Evolutionary conservation across 2,888 invertebrate genomes (phyloP).

Genomic region (Lycocerus yunnanus): DNA sequence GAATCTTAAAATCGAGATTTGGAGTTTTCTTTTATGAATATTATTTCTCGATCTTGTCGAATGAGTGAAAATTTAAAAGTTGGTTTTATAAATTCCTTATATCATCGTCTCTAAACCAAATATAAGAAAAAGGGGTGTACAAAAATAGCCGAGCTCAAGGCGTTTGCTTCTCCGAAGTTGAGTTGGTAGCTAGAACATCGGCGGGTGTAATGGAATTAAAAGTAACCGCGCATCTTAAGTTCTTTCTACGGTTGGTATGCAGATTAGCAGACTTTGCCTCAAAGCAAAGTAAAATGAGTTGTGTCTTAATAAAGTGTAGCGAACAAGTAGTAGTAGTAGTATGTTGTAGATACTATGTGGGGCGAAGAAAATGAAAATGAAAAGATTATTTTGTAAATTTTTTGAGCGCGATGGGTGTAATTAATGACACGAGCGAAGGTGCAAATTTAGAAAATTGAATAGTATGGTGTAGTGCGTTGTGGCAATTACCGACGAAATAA

Average conservation of each 20-base stretch:
- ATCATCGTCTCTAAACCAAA: neutral
- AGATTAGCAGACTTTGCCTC: slow-evolving; percentile 26
- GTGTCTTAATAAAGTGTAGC: slow-evolving; percentile 23
- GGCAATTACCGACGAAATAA: slow-evolving; percentile 42
- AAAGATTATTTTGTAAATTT: neutral
- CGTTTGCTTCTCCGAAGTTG: slow-evolving; percentile 10
- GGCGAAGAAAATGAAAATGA: neutral
- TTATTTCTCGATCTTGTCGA: no score
- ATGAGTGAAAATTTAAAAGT: no score
- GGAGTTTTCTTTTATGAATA: no score
- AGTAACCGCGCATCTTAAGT: slow-evolving; percentile 34
- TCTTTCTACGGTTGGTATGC: slow-evolving; percentile 32
- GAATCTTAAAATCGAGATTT: no score
- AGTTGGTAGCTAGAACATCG: slow-evolving; percentile 11
- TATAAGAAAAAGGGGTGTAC: neutral
- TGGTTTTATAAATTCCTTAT: neutral
- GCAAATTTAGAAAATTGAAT: slow-evolving; percentile 18
- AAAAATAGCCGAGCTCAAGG: slow-evolving; percentile 7
- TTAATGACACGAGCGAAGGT: neutral
- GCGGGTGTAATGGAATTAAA: slow-evolving; percentile 35
- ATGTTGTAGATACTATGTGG: neutral
- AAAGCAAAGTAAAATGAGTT: slow-evolving; percentile 27
- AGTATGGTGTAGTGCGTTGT: slow-evolving; percentile 20
- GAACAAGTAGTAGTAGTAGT: no score
- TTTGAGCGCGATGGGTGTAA: neutral